Conservation (phyloP, 2,888 invertebrate genomes). For the Cerastis rubricosa region DNA sequence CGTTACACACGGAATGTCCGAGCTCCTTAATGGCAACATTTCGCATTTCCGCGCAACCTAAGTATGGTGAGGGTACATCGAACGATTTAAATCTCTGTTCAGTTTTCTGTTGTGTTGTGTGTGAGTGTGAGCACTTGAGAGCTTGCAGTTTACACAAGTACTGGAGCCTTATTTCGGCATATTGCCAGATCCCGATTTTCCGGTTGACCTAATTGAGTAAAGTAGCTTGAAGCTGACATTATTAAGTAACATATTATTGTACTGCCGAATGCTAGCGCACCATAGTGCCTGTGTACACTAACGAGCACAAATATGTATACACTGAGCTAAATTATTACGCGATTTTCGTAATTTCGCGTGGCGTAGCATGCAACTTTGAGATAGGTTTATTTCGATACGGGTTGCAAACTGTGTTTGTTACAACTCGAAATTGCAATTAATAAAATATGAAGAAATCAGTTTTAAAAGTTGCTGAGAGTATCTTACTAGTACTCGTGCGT, state of each 20-base stretch:
- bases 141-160: constrained; percentile 1
- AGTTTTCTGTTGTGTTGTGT: background rate
- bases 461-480: background rate
- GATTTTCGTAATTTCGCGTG: background rate
- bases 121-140: background rate
- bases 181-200: constrained; percentile 23
- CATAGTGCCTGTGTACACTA: background rate
- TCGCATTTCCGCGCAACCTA: background rate
- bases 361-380: background rate
- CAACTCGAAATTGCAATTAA: background rate
- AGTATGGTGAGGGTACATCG: background rate
- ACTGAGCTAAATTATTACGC: background rate
- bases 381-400: background rate
- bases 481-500: background rate
- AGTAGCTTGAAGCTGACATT: background rate
- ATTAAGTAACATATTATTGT: constrained; percentile 1
- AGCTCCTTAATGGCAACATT: background rate
- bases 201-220: constrained; percentile 27
- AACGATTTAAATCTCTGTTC: background rate
- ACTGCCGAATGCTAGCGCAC: background rate
- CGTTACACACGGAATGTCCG: background rate
- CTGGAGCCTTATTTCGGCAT: constrained; percentile 12
- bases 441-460: background rate
- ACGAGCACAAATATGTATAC: background rate
- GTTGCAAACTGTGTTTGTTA: background rate